phyloP scores from a whole-genome alignment of 2,888 invertebrate genomes.

The Limnephilus marmoratus region DNA sequence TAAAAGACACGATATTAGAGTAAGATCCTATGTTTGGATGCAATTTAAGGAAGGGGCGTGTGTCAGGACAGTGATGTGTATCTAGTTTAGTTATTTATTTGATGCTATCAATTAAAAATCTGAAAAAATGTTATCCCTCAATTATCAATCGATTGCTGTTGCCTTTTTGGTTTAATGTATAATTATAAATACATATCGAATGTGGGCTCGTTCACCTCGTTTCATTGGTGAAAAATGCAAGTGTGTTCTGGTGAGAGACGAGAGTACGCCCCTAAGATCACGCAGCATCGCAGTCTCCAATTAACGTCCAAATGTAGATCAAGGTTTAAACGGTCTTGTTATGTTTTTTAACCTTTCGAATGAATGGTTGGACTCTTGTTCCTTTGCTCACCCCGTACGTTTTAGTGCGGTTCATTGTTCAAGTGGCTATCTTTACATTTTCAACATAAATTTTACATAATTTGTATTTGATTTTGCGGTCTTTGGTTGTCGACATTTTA shows the following conservation, averaged over 20 bases:
- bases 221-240: not conserved
- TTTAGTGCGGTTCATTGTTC: not conserved
- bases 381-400: not conserved
- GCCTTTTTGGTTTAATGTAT: not conserved
- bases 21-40: slow-evolving; percentile 73
- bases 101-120: not conserved
- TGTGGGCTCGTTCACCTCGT: not conserved
- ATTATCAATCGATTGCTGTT: not conserved
- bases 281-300: not conserved
- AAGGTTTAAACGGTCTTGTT: not conserved
- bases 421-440: not conserved
- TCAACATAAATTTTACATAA: not conserved
- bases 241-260: not conserved
- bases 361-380: not conserved
- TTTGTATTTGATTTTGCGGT: not conserved
- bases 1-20: not conserved
- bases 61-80: not conserved
- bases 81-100: not conserved
- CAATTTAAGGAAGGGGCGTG: not conserved
- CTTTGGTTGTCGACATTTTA: not conserved
- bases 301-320: not conserved
- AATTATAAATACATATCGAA: not conserved
- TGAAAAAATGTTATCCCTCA: not conserved
- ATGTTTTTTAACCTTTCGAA: not conserved
- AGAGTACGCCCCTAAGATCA: not conserved